Evolutionary conservation across 2,888 invertebrate species (phyloP), one percentile per base, ranked within the genome.

Genomic region (Congeria kusceri): DNA sequence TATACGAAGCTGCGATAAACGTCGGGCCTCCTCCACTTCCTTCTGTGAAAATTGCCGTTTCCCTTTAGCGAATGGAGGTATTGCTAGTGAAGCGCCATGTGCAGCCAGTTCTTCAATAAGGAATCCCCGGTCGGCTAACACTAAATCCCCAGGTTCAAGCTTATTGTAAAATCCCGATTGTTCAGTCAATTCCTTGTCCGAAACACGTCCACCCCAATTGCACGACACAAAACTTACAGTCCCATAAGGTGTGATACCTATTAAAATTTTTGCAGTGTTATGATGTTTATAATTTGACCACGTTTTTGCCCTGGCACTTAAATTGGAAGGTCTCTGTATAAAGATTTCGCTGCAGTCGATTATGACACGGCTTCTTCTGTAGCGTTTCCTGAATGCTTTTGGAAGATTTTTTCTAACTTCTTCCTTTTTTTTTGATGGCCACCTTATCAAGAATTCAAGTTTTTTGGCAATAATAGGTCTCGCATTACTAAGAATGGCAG

Each of bases 241-340:
- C 1, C 78, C 78, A 49, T 73, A 69, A 1, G 73, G 73, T 20
- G 73, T 73, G 29, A 80, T 73, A 1, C 80, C 76, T 32, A 80
- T 77, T n/a, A 80, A 29, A 53, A 73, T 77, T 58, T 80, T 80
- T 0, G 69, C 62, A 23, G 80, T 80, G 32, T 80, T 67, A 23
- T 76, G 68, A 49, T 76, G 76, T 53, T 73, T 80, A 27, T 80
- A 80, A 3, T 46, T 49, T 9, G 73, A 73, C 80, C 76, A 80
- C 28, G 80, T 80, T 46, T 80, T 61, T 18, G 73, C 73, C 13
- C 71, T 18, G 5, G 80, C 76, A 46, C 62, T 25, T 9, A 76
- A 44, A 49, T 49, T 56, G 3, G 73, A 71, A 28, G 76, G 80
- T 46, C 61, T 72, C 57, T 74, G 61, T 11, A 39, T 39, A 20